Conservation (phyloP, 2,113 vertebrate genomes). For the Himantopus leucocephalus region DNA sequence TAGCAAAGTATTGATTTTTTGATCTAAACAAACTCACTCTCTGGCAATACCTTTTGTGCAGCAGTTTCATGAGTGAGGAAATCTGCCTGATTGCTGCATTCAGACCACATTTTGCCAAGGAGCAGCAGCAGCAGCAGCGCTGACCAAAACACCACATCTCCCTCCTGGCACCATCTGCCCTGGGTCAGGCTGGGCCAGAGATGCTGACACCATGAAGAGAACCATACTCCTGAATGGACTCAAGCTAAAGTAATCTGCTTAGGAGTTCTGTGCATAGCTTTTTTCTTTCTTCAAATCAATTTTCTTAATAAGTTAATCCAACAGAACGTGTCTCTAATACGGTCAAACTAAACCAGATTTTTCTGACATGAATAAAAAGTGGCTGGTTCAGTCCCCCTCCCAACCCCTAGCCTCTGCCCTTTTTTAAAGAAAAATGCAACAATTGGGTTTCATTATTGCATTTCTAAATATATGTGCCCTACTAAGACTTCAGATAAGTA, state of each 20-base stretch:
- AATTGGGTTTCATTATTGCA: neutral
- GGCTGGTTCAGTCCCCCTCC: neutral
- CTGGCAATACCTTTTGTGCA: neutral
- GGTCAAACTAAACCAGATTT: neutral
- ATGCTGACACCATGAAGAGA: neutral
- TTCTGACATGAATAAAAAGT: neutral
- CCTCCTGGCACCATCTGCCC: fast-evolving
- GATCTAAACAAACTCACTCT: neutral
- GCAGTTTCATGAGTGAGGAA: neutral
- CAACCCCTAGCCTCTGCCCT: neutral
- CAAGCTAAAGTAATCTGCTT: neutral
- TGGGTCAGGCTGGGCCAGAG: fast-evolving
- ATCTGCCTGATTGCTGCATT: fast-evolving
- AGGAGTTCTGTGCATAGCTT: fast-evolving
- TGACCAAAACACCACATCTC: neutral
- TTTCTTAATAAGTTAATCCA: neutral
- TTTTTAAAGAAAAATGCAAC: constrained; percentile 21
- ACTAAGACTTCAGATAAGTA: neutral
- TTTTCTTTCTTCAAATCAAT: neutral
- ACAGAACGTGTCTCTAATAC: neutral
- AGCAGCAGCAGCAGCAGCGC: neutral
- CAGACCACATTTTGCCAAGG: neutral
- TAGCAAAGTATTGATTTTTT: neutral
- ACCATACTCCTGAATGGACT: fast-evolving
- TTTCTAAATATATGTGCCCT: neutral